These are phyloP conservation scores for Aurelia sp. DNA, from an alignment of 30 jellyfish, hydroid and myxozoan species.

Conservation along the genomic window DNA sequence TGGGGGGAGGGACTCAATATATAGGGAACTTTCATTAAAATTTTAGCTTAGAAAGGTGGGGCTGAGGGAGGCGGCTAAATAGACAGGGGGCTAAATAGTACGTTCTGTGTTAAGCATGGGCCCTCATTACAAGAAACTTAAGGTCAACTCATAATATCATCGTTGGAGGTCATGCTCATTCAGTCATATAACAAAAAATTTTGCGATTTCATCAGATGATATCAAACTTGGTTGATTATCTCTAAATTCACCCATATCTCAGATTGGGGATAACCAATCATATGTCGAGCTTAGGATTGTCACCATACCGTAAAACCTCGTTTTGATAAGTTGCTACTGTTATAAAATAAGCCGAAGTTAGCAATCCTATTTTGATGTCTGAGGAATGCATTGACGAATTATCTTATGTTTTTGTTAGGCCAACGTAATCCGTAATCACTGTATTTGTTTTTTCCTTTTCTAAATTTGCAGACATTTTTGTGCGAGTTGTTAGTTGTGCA, in stretches of 20 bases:
- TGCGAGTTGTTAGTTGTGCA: no score
- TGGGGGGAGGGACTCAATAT: no score
- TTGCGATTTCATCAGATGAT: neutral
- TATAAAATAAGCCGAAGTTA: neutral
- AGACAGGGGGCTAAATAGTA: no score
- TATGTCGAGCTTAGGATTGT: constrained; percentile 11
- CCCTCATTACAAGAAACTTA: neutral
- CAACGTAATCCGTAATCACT: neutral
- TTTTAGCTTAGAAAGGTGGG: no score
- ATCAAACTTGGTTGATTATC: neutral
- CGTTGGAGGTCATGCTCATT: neutral
- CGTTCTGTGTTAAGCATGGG: no score
- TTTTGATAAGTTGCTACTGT: constrained; percentile 15
- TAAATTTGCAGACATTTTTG: neutral
- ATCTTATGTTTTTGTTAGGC: neutral
- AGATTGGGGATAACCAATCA: neutral
- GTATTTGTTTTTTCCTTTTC: neutral
- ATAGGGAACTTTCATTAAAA: no score
- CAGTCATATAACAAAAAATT: neutral
- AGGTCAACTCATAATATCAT: neutral
- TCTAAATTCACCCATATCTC: neutral
- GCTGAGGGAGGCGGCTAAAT: no score
- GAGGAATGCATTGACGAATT: neutral
- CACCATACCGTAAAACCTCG: constrained; percentile 62
- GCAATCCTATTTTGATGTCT: neutral